phyloP scores from a whole-genome alignment of 1,140 invertebrate genomes.

The Aphelenchoides fujianensis region DNA sequence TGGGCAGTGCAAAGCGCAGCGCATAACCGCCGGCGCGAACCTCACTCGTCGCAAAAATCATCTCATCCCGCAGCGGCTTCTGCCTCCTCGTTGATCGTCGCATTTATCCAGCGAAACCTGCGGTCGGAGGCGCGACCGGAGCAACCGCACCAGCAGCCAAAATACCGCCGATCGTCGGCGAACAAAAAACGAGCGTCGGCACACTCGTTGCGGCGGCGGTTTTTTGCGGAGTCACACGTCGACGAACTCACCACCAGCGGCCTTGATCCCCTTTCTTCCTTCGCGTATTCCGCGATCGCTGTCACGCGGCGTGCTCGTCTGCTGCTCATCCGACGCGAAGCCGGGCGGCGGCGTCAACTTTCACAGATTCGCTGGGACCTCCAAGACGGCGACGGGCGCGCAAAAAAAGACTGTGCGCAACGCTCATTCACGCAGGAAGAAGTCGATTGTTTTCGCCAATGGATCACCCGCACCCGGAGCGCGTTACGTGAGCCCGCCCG shows the following conservation, averaged over 20 bases:
- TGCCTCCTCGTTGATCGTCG: no score
- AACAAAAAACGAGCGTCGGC: not conserved
- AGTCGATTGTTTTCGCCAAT: conserved; percentile 1
- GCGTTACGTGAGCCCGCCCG: not conserved
- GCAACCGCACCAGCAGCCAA: no score
- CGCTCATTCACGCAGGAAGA: not conserved
- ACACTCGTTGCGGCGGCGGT: not conserved
- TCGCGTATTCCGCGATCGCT: not conserved
- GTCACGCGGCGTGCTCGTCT: not conserved
- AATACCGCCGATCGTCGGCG: not conserved
- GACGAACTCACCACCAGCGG: not conserved
- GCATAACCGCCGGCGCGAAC: not conserved
- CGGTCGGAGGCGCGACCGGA: not conserved
- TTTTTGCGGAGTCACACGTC: not conserved
- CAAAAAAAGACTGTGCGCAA: not conserved
- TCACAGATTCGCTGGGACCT: not conserved
- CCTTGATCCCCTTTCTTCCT: conserved; percentile 4
- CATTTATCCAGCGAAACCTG: conserved; percentile 1
- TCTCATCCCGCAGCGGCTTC: conserved; percentile 4
- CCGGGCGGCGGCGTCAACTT: not conserved
- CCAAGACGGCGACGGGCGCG: no score
- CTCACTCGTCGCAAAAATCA: conserved; percentile 9
- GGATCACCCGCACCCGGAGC: not conserved
- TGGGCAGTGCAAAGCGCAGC: not conserved
- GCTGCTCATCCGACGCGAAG: not conserved